A percentile compares a stretch with the other conserved stretches of the same genome.
These are phyloP conservation scores for Xyliphius kryptos DNA, from an alignment of 2,113 vertebrate species.

Conservation along the genomic window DNA sequence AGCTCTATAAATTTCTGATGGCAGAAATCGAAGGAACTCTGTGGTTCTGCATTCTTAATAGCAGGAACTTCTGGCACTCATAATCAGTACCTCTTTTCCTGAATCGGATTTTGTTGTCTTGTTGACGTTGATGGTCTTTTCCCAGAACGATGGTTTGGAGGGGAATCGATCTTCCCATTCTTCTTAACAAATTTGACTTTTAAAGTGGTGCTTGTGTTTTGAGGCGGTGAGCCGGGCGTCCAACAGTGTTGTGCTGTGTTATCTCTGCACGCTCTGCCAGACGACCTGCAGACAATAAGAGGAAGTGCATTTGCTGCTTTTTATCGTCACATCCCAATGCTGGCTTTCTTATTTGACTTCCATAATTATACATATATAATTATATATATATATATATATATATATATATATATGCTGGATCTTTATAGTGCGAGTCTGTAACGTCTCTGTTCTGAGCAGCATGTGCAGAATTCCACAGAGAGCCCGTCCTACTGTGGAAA, in stretches of 20 bases:
- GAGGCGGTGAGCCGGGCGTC: not conserved
- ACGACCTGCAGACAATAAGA: not conserved
- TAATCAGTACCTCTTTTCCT: constrained; percentile 19
- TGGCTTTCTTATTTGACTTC: not conserved
- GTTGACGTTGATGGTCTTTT: constrained; percentile 4
- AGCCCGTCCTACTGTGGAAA: too few species aligned
- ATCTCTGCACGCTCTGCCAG: not conserved
- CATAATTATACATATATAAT: not conserved
- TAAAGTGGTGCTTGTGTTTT: not conserved
- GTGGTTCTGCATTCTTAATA: not conserved
- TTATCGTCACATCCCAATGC: not conserved
- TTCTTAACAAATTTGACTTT: constrained; percentile 3
- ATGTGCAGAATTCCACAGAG: too few species aligned
- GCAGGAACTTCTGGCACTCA: not conserved
- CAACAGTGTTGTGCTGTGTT: not conserved
- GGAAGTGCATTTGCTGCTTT: not conserved
- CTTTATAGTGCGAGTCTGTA: too few species aligned
- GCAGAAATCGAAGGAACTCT: not conserved
- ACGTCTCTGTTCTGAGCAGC: too few species aligned
- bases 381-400: too few species aligned
- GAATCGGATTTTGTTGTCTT: constrained; percentile 17
- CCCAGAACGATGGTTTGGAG: constrained; percentile 6
- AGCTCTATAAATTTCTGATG: not conserved
- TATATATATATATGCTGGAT: not conserved
- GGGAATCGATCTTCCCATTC: constrained; percentile 3